These are phyloP conservation scores for Struthio camelus DNA, from an alignment of 2,113 vertebrate species.

Conservation along the genomic window DNA sequence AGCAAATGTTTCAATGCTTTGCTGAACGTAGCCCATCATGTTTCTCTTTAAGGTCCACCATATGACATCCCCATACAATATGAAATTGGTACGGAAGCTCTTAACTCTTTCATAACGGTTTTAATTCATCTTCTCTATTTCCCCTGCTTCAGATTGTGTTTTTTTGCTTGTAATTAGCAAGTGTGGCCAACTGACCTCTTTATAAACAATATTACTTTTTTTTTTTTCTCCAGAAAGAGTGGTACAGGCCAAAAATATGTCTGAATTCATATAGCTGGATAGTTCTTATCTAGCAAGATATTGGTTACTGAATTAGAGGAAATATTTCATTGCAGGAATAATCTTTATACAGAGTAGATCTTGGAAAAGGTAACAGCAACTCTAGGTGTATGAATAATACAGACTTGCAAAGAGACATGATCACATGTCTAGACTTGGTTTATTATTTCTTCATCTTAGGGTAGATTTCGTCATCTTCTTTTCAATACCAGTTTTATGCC, in stretches of 20 bases:
- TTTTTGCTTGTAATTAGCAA: slow-evolving; percentile 12
- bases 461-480: background rate
- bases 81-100: slow-evolving; percentile 14
- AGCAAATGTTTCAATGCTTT: background rate
- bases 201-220: background rate
- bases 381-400: background rate
- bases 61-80: slow-evolving; percentile 10
- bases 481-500: background rate
- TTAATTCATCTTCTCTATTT: background rate
- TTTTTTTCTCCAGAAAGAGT: background rate
- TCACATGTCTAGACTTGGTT: background rate
- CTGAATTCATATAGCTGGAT: background rate
- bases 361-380: background rate
- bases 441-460: background rate
- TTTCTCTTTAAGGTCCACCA: background rate
- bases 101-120: background rate
- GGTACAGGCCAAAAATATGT: background rate
- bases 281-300: background rate
- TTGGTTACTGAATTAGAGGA: background rate
- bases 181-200: background rate
- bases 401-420: background rate
- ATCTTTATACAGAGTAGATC: background rate
- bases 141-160: background rate
- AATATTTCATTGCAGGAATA: background rate
- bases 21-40: background rate